Conservation (phyloP, 2,797 vertebrate genomes). For the Sciaenops ocellatus region DNA sequence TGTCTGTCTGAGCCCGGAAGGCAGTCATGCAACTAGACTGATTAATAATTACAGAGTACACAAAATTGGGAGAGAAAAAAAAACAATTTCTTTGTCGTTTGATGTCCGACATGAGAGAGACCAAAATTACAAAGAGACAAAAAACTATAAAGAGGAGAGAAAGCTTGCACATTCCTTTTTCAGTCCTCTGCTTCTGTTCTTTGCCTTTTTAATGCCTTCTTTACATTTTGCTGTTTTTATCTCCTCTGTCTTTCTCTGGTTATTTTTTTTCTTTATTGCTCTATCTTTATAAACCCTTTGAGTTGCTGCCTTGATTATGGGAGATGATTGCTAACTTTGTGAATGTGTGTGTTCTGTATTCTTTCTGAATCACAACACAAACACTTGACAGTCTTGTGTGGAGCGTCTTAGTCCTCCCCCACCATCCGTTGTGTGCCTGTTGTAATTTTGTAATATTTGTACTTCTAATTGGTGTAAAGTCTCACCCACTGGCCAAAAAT, state of each 20-base stretch:
- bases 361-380: slow-evolving; percentile 6
- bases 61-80: slow-evolving; percentile 76
- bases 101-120: slow-evolving; percentile 88
- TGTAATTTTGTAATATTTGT: slow-evolving; percentile 42
- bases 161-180: slow-evolving; percentile 76
- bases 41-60: slow-evolving; percentile 90
- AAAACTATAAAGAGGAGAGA: slow-evolving; percentile 76
- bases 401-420: not conserved
- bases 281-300: slow-evolving; percentile 40
- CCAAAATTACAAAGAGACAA: slow-evolving; percentile 88
- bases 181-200: slow-evolving; percentile 72
- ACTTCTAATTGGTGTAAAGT: slow-evolving; percentile 57
- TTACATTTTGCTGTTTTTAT: slow-evolving; percentile 54
- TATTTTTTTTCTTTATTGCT: slow-evolving; percentile 24
- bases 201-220: slow-evolving; percentile 52
- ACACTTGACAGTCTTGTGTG: slow-evolving; percentile 3
- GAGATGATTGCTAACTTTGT: slow-evolving; percentile 37
- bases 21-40: slow-evolving; percentile 81
- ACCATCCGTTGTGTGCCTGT: slow-evolving; percentile 6
- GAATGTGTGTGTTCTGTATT: slow-evolving; percentile 7
- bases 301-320: slow-evolving; percentile 42
- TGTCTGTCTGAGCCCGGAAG: slow-evolving; percentile 82
- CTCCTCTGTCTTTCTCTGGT: slow-evolving; percentile 15
- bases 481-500: slow-evolving; percentile 47
- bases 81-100: slow-evolving; percentile 85